Evolutionary conservation across 2,888 invertebrate genomes (phyloP).

Genomic region (Odiellus spinosus): DNA sequence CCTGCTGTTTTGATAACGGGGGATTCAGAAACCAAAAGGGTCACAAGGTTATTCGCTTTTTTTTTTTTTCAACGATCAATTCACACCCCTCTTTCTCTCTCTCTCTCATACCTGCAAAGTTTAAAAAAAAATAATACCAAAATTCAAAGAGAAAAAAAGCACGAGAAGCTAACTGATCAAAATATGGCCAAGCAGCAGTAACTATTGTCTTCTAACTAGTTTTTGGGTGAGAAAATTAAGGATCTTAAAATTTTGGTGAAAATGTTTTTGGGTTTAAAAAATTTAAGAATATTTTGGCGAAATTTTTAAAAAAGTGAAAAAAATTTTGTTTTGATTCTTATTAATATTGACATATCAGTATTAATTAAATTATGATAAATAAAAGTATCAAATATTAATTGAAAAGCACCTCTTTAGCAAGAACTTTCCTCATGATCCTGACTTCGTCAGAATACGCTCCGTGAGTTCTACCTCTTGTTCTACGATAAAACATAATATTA

Average conservation of each 20-base stretch:
- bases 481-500: conserved; percentile 7
- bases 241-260: too few species aligned
- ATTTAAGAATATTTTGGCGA: too few species aligned
- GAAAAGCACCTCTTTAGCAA: conserved; percentile 34
- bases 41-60: conserved; percentile 24
- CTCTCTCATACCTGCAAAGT: too few species aligned
- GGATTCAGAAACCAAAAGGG: conserved; percentile 4
- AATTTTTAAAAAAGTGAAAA: too few species aligned
- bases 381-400: conserved; percentile 1
- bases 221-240: too few species aligned
- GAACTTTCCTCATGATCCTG: conserved; percentile 73
- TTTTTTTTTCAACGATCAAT: conserved; percentile 28
- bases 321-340: too few species aligned
- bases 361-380: too few species aligned
- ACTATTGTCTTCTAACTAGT: too few species aligned
- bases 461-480: conserved; percentile 47
- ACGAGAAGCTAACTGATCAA: conserved; percentile 1
- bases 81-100: too few species aligned
- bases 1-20: conserved; percentile 18
- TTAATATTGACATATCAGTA: too few species aligned
- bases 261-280: too few species aligned
- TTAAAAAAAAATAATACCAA: conserved; percentile 16
- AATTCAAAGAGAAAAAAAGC: conserved; percentile 1
- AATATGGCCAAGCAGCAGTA: too few species aligned
- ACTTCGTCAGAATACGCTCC: conserved; percentile 83